Base-by-base conservation (phyloP, 2,888 invertebrate species). In the Hemaris fuciformis region DNA sequence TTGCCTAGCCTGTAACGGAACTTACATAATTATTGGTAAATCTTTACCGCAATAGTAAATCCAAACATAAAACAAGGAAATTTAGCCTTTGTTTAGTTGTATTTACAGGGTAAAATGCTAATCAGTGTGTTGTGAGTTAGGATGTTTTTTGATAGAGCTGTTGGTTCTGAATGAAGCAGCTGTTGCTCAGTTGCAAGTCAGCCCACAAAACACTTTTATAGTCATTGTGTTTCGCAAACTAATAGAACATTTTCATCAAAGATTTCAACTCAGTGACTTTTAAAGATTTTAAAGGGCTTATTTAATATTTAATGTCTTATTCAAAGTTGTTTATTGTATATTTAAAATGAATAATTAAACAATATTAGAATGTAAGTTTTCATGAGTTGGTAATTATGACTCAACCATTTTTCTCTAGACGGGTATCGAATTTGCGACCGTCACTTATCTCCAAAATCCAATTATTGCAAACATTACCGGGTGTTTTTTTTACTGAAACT, bases 11-110 rank as follows among this genome's bases (percentile, higher is more conserved):
- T 77, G 77, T 81, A 84, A 81, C 81, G 80, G 80, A 79, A 76
- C 81, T 85, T 83, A 84, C 80, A 80, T 84, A 85, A 85, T 85
- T 83, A 84, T 84, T 84, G 77, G 76, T 80, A 80, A 82, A 76
- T 61, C 38, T 48, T 15, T 61, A 67, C 61, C 41, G 18, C 60
- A 53, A 22, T 41, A 59, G 1, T 15, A 25, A 3, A 18, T 0
- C 1, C 0, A 10, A 5, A 31, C 4, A 10, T 18, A 3, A 18
- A 18, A 7, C 2, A 53, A 31, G 4, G 53, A 8, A 53, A 27
- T 31, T 1, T 53, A 31, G 10, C 18, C 68, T 62, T 57, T 71
- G 65, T 2, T 0, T 0, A 0, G 0, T 0, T 0, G 0, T 0
- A 0, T 0, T 15, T 68, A 75, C 45, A 68, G 69, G 56, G 46